phyloP scores from a whole-genome alignment of 2,113 vertebrate species.

The Onychostoma macrolepis region DNA sequence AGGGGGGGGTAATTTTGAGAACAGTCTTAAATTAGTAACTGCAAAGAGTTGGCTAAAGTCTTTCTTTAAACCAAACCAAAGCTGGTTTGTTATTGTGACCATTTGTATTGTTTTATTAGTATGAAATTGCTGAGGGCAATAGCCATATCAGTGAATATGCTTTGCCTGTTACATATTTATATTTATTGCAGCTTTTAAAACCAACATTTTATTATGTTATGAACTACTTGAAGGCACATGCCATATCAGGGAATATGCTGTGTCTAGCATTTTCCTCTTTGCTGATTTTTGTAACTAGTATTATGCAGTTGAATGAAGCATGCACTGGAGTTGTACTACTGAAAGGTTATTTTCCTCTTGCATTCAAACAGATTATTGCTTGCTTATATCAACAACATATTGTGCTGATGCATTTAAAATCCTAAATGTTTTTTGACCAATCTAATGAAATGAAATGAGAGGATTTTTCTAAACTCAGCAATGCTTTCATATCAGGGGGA shows the following conservation, averaged over 20 bases:
- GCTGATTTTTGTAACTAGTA: conserved; percentile 41
- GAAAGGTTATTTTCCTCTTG: conserved; percentile 45
- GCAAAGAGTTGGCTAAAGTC: background rate
- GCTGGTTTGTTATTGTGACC: background rate
- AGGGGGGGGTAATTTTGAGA: background rate
- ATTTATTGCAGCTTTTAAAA: conserved; percentile 34
- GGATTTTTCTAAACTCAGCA: too few species aligned
- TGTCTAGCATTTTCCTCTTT: conserved; percentile 44
- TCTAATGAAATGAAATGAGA: background rate
- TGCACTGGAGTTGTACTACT: conserved; percentile 53
- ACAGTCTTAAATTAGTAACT: background rate
- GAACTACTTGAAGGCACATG: conserved; percentile 50
- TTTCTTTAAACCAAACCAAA: background rate
- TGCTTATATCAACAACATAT: conserved; percentile 23
- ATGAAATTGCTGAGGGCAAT: conserved; percentile 66
- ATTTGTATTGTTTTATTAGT: conserved; percentile 10
- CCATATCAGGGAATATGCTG: conserved; percentile 54
- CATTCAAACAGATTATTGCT: conserved; percentile 33
- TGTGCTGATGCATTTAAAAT: conserved; percentile 1
- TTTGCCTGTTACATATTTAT: conserved; percentile 73
- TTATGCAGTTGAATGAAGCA: conserved; percentile 52
- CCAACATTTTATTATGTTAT: background rate
- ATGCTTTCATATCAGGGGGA: background rate
- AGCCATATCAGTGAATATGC: conserved; percentile 79
- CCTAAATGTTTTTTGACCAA: conserved; percentile 1